Evolutionary conservation across 2,113 vertebrate genomes (phyloP), one percentile per base, ranked within the genome.

Genomic region (Maccullochella peelii): DNA sequence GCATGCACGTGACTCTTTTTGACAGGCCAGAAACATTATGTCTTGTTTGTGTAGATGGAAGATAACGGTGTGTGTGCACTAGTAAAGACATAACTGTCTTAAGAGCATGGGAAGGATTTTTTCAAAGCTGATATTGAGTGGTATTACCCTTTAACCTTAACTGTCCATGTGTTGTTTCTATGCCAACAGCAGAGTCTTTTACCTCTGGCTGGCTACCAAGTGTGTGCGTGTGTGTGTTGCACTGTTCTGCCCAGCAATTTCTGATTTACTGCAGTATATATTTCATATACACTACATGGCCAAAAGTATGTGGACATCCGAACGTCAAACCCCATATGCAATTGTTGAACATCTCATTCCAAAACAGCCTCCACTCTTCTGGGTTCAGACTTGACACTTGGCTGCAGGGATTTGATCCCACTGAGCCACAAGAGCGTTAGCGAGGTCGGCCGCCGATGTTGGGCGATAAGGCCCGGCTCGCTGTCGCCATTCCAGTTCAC

Each of bases 111-210:
- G n/a, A 68, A 69, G 33, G 38, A 65, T 42, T 82, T 86, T 77
- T 75, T 83, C 44, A 77, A 66, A 73, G 63, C 63, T 52, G 16
- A 76, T 84, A 88, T 88, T 86, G 80, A 89, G 84, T 68, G 72
- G 69, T 83, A 82, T 89, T 85, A 80, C 77, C 82, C 87, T 92
- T 86, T 86, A 88, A 84, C 90, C 82, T 73, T 2, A 57, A 52
- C 71, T 36, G 66, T 73, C 69, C 79, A n/a, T 82, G 67, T 81
- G 66, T 73, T 75, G 90, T 92, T 91, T 91, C 90, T 87, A 89
- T 91, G 92, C 82, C 92, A 88, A 88, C 87, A 83, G 55, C 50
- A 84, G 73, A 50, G 73, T 80, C 44, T 6, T 75, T 80, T 36
- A 59, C 21, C 52, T 59, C 63, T 76, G 44, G 80, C 38, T 72